Evolutionary conservation across 2,113 vertebrate species (phyloP), one percentile per base, ranked within the genome.

Genomic region (Oreochromis aureus): DNA sequence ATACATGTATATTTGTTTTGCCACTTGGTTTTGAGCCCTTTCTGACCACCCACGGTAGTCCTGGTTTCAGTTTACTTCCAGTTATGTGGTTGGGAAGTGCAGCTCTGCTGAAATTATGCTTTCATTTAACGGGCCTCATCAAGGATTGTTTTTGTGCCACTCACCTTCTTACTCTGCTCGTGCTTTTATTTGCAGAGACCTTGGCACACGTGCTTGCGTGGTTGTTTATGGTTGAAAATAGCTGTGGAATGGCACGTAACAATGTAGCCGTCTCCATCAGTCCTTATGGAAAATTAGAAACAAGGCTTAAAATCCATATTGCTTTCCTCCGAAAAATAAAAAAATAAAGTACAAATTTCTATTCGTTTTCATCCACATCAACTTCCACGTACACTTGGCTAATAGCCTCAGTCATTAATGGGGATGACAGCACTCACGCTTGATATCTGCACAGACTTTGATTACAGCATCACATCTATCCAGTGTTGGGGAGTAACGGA

Each of bases 11-110:
- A 81, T 92, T 92, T 93, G 88, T 89, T 92, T 91, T 93, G 81
- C 90, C 93, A 92, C 92, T 93, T 91, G 89, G 83, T 83, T 91
- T 89, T 83, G 84, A 94, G 89, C 85, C 19, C 90, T 86, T 85
- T 93, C 61, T 88, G 96, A 93, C 96, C 96, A 95, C 95, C 96
- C 96, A 95, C 91, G 24, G 80, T 81, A 88, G 87, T 89, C 58
- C 82, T 90, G 88, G 61, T 90, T 94, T 82, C 83, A 91, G 88
- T 94, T 91, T 93, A 54, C 79, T 15, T 41, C 82, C 80, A 82
- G 87, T 82, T 46, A 12, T 86, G 85, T 91, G 86, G 11, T 8
- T 59, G 85, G 58, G 71, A 32, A 91, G 41, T 86, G 51, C 19
- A 41, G 56, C 81, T 80, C 88, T 86, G 63, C 87, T 56, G 76